phyloP scores from a whole-genome alignment of 2,113 vertebrate species.

The Prietella phreatophila region DNA sequence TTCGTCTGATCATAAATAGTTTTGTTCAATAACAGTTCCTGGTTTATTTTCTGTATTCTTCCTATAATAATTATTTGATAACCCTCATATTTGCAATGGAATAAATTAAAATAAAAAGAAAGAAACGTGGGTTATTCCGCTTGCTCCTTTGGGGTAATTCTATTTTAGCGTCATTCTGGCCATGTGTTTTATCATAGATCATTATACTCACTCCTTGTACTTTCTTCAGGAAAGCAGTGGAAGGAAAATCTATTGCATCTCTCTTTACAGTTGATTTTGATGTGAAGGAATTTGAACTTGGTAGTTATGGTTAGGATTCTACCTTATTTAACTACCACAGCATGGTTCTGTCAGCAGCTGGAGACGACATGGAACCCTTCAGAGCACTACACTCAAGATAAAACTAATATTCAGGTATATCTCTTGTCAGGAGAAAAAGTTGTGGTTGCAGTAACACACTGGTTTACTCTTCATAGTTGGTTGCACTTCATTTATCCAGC shows the following conservation, averaged over 20 bases:
- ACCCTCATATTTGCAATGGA: not conserved
- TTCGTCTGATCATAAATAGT: not conserved
- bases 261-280: not conserved
- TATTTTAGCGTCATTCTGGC: not conserved
- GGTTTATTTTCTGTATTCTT: not conserved
- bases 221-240: not conserved
- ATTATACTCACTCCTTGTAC: not conserved
- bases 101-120: not conserved
- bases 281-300: not conserved
- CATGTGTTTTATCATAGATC: not conserved
- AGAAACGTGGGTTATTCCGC: not conserved
- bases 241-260: not conserved
- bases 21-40: not conserved
- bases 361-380: not conserved
- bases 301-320: not conserved
- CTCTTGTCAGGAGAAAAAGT: constrained; percentile 58
- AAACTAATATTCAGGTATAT: constrained; percentile 30
- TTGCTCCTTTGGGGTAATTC: not conserved
- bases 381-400: not conserved
- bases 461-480: constrained; percentile 76
- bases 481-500: constrained; percentile 79
- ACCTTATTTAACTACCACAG: not conserved
- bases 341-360: not conserved
- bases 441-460: constrained; percentile 67
- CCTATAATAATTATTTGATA: not conserved